Evolutionary conservation across 2,888 invertebrate genomes (phyloP), one percentile per base, ranked within the genome.

Genomic region (Nephrotoma flavescens): DNA sequence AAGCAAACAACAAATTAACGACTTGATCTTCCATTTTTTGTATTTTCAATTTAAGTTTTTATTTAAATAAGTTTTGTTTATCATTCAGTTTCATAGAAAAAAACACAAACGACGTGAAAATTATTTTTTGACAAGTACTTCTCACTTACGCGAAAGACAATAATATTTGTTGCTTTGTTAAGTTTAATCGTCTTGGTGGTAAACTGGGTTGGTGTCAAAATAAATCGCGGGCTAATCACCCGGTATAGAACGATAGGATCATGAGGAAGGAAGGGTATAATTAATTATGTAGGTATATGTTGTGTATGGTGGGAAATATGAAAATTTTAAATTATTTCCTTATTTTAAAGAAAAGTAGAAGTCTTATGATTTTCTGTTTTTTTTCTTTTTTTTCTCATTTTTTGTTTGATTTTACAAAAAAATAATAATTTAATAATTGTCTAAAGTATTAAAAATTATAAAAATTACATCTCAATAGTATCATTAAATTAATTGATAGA

Each of bases 41-140:
- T 31, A 31, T 31, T 83, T 84, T 84, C 42, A 19, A 85, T 45
- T 85, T 85, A 85, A 85, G 85, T 85, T 85, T 71, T 85, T 85
- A 85, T 85, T 85, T 85, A 85, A 85, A 85, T 85, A 85, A 85
- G 85, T 85, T 85, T 85, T 85, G 42, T 44, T 85, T 85, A 44
- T 85, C 44, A 44, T 44, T 85, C 19, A 15, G 19, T 44, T 85
- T 44, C 12, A 85, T 19, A 85, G 42, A 85, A 44, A 85, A 85
- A 31, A 85, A 85, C 85, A 85, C 45, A 85, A 85, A 85, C 85
- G 42, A 71, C 31, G 71, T 71, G 71, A 71, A 71, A 31, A 71
- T 71, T 71, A 71, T 71, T 71, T 71, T 71, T 31, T 31, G 31
- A 31, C 31, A 84, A 15, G 42, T 71, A 71, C 71, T 71, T 31